Evolutionary conservation across 1,140 invertebrate species (phyloP), one percentile per base, ranked within the genome.

Genomic region (Drosophila truncata): DNA sequence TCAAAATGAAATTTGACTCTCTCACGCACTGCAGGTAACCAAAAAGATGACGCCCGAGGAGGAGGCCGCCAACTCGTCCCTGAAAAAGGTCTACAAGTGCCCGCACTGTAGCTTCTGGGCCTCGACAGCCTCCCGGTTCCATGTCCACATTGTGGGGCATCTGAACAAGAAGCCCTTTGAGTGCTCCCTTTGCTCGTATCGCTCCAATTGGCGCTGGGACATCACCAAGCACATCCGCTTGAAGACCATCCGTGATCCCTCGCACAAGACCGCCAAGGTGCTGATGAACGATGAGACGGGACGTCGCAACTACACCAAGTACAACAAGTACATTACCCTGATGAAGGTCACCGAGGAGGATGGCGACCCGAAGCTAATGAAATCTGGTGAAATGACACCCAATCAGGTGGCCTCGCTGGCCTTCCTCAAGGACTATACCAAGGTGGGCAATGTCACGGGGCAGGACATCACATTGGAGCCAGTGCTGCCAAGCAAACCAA

Each of bases 181-280:
- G 93, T 99, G 98, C 94, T 99, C 98, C 4, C 94, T 97, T 4
- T 99, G 98, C 94, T 95, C 96, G 25, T 98, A 98, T 91, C 96
- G 97, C 72, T 98, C 97, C 25, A 98, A 98, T 93, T 98, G 97
- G 97, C 95, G 97, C 72, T 98, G 97, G 97, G 97, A 98, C 93
- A 98, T 99, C 66, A 98, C 97, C 44, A 99, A 99, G 93, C 98
- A 99, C 93, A 98, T 99, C 63, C 96, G 97, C 91, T 93, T 98
- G 80, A 98, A 98, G 94, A 96, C 96, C 16, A 96, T 96, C 16
- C 94, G 96, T 62, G 97, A 98, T 94, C 95, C 95, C 60, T 95
- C 95, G 41, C 97, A 98, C 92, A 94, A 95, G 79, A 94, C 94
- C 59, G 95, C 96, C 42, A 96, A 96, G 93, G 96, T 98, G 54